Percentiles rank a stretch among this genome's conserved stretches.
Conservation (phyloP, 2,113 vertebrate species). For the Macquaria australasica region DNA sequence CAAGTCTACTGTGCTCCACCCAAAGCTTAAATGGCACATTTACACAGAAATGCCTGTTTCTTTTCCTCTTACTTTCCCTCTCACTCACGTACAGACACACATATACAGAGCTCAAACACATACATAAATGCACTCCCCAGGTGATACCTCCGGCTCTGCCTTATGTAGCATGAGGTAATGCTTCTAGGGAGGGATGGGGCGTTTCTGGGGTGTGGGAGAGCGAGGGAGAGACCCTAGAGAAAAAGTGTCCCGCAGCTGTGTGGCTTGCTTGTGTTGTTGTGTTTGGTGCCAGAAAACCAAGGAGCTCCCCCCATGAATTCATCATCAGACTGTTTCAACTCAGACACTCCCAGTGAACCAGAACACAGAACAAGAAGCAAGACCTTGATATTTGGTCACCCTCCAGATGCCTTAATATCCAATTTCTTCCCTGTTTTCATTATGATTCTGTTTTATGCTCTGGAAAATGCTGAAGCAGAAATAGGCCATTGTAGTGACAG, state of each 20-base stretch:
- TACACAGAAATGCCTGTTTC: constrained; percentile 41
- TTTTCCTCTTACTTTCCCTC: constrained; percentile 13
- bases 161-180: constrained; percentile 72
- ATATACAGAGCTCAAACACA: constrained; percentile 51
- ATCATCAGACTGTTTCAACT: constrained; percentile 54
- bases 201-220: constrained; percentile 43
- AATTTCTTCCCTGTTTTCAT: background rate
- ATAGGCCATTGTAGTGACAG: background rate
- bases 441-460: background rate
- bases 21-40: constrained; percentile 53
- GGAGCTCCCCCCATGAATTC: constrained; percentile 51
- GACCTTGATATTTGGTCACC: constrained; percentile 22
- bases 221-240: constrained; percentile 37
- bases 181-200: constrained; percentile 58
- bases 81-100: constrained; percentile 15
- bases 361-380: constrained; percentile 18
- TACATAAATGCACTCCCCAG: constrained; percentile 56
- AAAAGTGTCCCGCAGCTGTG: constrained; percentile 72
- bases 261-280: constrained; percentile 57
- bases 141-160: constrained; percentile 66
- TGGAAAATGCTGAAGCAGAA: constrained; percentile 8
- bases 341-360: constrained; percentile 40
- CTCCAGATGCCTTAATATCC: background rate
- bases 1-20: constrained; percentile 57
- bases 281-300: constrained; percentile 65